Evolutionary conservation across 2,113 vertebrate genomes (phyloP), one percentile per base, ranked within the genome.

Genomic region (Sylvia atricapilla): DNA sequence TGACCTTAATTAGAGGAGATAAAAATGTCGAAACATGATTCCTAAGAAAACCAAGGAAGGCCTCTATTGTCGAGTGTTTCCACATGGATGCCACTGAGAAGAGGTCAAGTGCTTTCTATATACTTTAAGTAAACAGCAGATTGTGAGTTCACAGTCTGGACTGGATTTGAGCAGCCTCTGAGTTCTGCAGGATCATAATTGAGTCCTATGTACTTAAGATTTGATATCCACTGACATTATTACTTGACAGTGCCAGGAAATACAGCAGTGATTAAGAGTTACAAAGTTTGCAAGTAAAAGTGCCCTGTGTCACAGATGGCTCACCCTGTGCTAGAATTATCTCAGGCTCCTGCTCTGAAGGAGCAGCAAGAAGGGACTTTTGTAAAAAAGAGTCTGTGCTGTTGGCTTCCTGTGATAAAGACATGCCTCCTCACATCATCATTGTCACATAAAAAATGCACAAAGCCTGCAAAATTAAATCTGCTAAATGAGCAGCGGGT

Each of bases 91-190:
- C 47, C 76, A 84, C 64, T 73, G 58, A 83, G 94, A 94, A 94
- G 96, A 95, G 94, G 95, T 96, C 85, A 97, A 85, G 79, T 82
- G 52, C 59, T 75, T 94, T 89, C 84, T 95, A 90, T 96, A 80
- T 94, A 77, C 89, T 97, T 96, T 96, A 90, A 95, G 68, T 86
- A 91, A 90, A 91, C 67, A 94, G 92, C 46, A 97, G 85, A 88
- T 56, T 70, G 60, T 39, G 66, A 95, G 55, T 73, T 91, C 76
- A 67, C 44, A 84, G 85, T 69, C 72, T 79, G 87, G 84, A 72
- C 85, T 83, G 73, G 96, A 93, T 93, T 85, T 92, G 76, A 96
- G 85, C 73, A 92, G 93, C 76, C 68, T 46, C 76, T 66, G 37
- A 86, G 53, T 88, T 90, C 78, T 87, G 43, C 81, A 87, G 23